Evolutionary conservation across 2,888 invertebrate species (phyloP), one percentile per base, ranked within the genome.

Genomic region (Chrysotoxum bicinctum): DNA sequence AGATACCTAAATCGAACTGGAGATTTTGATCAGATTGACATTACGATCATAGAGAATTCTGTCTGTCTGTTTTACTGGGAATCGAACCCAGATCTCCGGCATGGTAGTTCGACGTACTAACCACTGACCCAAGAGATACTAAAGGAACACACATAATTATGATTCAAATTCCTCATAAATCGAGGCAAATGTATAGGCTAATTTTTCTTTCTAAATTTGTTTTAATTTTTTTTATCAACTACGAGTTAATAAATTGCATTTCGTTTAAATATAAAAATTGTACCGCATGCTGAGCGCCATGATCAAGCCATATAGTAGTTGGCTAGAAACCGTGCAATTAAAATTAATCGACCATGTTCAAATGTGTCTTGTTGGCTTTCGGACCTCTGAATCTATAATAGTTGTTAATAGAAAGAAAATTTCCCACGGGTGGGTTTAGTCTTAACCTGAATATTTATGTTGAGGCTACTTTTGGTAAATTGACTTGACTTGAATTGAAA

Each of bases 371-470:
- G 50, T n/a, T 50, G 14, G 10, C 50, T 23, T 23, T 50, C 23
- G 50, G 30, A 52, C 26, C 9, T 32, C 30, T 32, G 16, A 54
- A 54, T 54, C 10, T 16, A n/a, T n/a, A n/a, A 30, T 16, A 16
- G 16, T 16, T 32, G 30, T 54, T 32, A 6, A 30, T 10, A 32
- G 30, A 32, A 35, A 56, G 6, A 35, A 56, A 35, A 35, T 35
- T 56, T 56, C 56, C 19, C 56, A 56, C 56, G 56, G 56, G 32
- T 56, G 56, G 19, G 56, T 14, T 56, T 30, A 54, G 54, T 54
- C 30, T 54, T 16, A 54, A 32, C 54, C 54, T 54, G 30, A 16
- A 26, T 30, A 35, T n/a, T n/a, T 35, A 21, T 14, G 56, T 35
- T 56, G 12, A 10, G 19, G 35, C 19, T 56, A 32, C 32, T 35